A percentile compares a stretch with the other conserved stretches of the same genome.
These are phyloP conservation scores for Hirtodrosophila cameraria DNA, from an alignment of 2,888 invertebrate species.

Conservation along the genomic window DNA sequence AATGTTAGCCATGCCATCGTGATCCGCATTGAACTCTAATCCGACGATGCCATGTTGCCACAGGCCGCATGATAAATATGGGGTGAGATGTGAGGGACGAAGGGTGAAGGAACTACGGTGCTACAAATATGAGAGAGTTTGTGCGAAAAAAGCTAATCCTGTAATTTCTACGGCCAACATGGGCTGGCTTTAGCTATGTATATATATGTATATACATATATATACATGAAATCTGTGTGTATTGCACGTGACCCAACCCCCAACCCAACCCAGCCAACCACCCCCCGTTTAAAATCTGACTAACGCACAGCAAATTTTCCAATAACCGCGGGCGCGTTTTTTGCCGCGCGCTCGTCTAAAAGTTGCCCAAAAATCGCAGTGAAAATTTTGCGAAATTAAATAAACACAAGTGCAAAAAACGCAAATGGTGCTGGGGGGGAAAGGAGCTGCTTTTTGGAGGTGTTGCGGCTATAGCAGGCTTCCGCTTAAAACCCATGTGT, in stretches of 20 bases:
- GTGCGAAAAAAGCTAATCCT: conserved; percentile 74
- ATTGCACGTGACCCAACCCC: conserved; percentile 19
- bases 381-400: conserved; percentile 77
- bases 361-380: conserved; percentile 61
- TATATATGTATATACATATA: neutral
- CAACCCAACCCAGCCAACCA: neutral
- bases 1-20: conserved; percentile 37
- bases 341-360: conserved; percentile 37
- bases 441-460: neutral
- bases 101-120: neutral
- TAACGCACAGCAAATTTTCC: conserved; percentile 76
- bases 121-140: conserved; percentile 4
- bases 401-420: conserved; percentile 66
- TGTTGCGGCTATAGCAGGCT: neutral
- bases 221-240: conserved; percentile 10
- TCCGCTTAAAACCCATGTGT: conserved; percentile 18
- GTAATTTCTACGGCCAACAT: conserved; percentile 78
- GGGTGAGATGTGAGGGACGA: neutral
- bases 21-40: conserved; percentile 68
- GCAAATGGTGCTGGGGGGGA: neutral
- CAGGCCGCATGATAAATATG: neutral
- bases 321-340: conserved; percentile 70
- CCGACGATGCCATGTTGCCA: conserved; percentile 27
- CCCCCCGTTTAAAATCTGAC: conserved; percentile 73
- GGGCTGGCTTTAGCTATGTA: conserved; percentile 17